Percentiles rank a stretch among this genome's conserved stretches.
Conservation (phyloP, 2,113 vertebrate species). For the Anoplopoma fimbria region DNA sequence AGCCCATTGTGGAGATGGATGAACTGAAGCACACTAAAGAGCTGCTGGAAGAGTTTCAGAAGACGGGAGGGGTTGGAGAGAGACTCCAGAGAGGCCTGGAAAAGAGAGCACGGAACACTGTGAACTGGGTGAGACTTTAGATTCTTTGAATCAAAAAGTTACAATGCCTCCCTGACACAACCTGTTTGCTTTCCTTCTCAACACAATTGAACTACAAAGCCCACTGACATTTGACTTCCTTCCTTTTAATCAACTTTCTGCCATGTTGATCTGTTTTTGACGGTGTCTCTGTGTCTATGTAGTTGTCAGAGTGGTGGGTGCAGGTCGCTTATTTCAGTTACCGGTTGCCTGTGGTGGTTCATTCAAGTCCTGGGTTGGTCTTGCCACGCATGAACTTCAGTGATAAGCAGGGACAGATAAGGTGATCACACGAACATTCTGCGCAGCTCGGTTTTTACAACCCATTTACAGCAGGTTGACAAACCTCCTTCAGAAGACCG, state of each 20-base stretch:
- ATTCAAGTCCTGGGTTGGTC: constrained; percentile 92
- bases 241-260: not conserved
- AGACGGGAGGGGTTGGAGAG: constrained; percentile 88
- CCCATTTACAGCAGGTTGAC: not conserved
- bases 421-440: constrained; percentile 78
- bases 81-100: constrained; percentile 92
- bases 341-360: constrained; percentile 92
- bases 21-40: constrained; percentile 87
- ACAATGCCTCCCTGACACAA: not conserved
- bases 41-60: constrained; percentile 89
- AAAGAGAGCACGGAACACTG: constrained; percentile 84
- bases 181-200: not conserved
- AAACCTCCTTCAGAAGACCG: not conserved
- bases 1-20: constrained; percentile 90
- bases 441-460: not conserved
- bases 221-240: not conserved
- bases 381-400: constrained; percentile 91
- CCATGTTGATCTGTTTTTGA: not conserved
- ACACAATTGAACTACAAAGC: not conserved
- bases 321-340: constrained; percentile 94
- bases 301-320: constrained; percentile 98
- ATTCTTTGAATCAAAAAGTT: not conserved
- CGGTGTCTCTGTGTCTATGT: constrained; percentile 3
- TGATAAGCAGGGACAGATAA: constrained; percentile 95
- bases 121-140: constrained; percentile 92